Base-by-base conservation (phyloP, 2,797 vertebrate species). In the Neomorphus geoffroyi region DNA sequence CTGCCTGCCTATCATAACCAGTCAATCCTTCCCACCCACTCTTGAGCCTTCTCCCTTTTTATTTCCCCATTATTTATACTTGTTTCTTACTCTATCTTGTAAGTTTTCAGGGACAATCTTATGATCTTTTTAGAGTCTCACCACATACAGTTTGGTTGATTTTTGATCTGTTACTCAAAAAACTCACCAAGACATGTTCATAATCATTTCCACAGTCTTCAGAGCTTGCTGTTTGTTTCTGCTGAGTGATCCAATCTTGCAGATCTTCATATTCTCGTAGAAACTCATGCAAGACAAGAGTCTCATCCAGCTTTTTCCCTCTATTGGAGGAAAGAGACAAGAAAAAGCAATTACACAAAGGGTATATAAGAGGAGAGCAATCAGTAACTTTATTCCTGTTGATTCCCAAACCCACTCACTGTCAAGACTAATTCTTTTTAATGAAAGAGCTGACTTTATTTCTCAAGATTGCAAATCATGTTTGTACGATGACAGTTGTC, bases 261-360 rank as follows among this genome's bases (percentile, higher is more conserved):
- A 99, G 90, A 69, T 98, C 98, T 58, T 97, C 96, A 2, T 98
- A 98, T 92, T 99, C 99, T 32, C 97, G 96, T 62, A 95, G 94
- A 95, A 98, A 99, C 92, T 99, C 98, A 32, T 99, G 98, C n/a
- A 99, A 96, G 22, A 91, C 93, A 78, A 99, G 97, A n/a, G 98
- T 97, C 66, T 98, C 98, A 80, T 97, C 95, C 17, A 99, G 97
- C 90, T 96, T 97, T 66, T 35, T 94, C 64, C 89, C 80, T 89
- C 98, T 98, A 51, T 90, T 75, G 22, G 11, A 18, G 37, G 9
- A 75, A 74, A 35, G 30, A 85, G 32, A 74, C 13, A 77, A 86
- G 50, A 66, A 5, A 80, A 37, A 28, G 15, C 7, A 51, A 53
- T 64, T 16, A 83, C 35, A 70, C 10, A 10, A 82, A 88, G 6